Conservation (phyloP, 2,888 invertebrate species). For the Chesias legatella region DNA sequence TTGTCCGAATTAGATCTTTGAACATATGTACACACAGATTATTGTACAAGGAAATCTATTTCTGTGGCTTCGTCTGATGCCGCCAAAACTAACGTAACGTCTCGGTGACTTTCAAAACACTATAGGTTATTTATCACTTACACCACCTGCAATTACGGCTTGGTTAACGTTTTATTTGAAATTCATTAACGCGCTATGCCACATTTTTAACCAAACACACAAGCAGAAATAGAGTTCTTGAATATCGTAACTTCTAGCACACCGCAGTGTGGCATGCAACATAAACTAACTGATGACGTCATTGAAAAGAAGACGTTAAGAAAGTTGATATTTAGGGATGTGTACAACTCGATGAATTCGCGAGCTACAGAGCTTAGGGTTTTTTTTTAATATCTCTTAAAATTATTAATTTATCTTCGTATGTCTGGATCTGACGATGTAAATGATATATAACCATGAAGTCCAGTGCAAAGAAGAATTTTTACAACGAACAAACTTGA, state of each 20-base stretch:
- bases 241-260: slow-evolving; percentile 47
- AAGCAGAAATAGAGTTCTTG: too few relatives aligned
- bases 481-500: too few relatives aligned
- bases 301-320: slow-evolving; percentile 54
- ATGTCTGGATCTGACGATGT: too few relatives aligned
- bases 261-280: slow-evolving; percentile 54
- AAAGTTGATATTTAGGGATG: slow-evolving; percentile 11
- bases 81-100: slow-evolving; percentile 73
- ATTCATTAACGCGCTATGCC: slow-evolving; percentile 33
- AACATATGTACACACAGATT: slow-evolving; percentile 32
- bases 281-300: slow-evolving; percentile 77
- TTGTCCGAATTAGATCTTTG: slow-evolving; percentile 33
- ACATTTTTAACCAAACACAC: slow-evolving; percentile 39
- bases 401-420: too few relatives aligned
- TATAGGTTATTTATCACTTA: slow-evolving; percentile 22
- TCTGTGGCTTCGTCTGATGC: slow-evolving; percentile 70
- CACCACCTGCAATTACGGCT: slow-evolving; percentile 8
- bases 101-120: slow-evolving; percentile 36
- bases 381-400: too few relatives aligned
- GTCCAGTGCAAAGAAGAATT: too few relatives aligned
- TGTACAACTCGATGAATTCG: slow-evolving; percentile 5
- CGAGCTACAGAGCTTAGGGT: too few relatives aligned
- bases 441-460: too few relatives aligned
- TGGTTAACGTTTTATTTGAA: slow-evolving; percentile 14
- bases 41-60: slow-evolving; percentile 78